Percentiles rank a stretch among this genome's conserved stretches.
phyloP scores from a whole-genome alignment of 2,888 invertebrate species.

The Ecliptopera silaceata region DNA sequence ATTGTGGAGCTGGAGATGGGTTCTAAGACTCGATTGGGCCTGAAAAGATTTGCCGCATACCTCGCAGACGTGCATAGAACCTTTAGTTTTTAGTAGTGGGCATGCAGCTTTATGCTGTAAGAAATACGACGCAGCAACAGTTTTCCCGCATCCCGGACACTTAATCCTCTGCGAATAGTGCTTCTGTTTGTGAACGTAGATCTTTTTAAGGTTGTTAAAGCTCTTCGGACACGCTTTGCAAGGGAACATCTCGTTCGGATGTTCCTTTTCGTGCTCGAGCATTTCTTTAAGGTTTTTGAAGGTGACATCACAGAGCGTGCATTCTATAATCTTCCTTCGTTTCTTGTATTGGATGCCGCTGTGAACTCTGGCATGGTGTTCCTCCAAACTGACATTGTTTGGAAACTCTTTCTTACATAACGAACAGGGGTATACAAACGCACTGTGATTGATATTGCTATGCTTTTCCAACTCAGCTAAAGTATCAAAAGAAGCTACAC shows the following conservation, averaged over 20 bases:
- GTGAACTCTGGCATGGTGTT: slow-evolving; percentile 53
- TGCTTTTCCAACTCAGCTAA: slow-evolving; percentile 46
- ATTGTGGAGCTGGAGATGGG: slow-evolving; percentile 45
- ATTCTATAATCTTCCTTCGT: slow-evolving; percentile 52
- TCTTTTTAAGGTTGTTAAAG: slow-evolving; percentile 47
- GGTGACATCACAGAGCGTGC: slow-evolving; percentile 53
- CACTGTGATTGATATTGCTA: slow-evolving; percentile 45
- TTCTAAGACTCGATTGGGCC: slow-evolving; percentile 38
- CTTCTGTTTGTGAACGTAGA: slow-evolving; percentile 52
- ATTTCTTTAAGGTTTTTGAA: slow-evolving; percentile 51
- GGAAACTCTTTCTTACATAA: slow-evolving; percentile 53
- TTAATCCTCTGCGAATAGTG: slow-evolving; percentile 51
- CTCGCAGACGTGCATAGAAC: slow-evolving; percentile 42
- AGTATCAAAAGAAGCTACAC: slow-evolving; percentile 52
- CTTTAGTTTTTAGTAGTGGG: slow-evolving; percentile 27
- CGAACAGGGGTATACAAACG: slow-evolving; percentile 47
- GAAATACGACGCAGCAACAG: slow-evolving; percentile 46
- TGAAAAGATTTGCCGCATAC: slow-evolving; percentile 48
- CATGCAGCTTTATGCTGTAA: slow-evolving; percentile 49
- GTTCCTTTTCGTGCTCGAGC: slow-evolving; percentile 48
- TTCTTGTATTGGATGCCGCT: slow-evolving; percentile 55
- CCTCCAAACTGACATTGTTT: slow-evolving; percentile 43
- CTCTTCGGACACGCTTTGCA: slow-evolving; percentile 51
- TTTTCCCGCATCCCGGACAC: slow-evolving; percentile 50
- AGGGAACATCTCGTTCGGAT: slow-evolving; percentile 46